Base-by-base conservation (phyloP, 2,888 invertebrate genomes). In the Apodemia hepburni region DNA sequence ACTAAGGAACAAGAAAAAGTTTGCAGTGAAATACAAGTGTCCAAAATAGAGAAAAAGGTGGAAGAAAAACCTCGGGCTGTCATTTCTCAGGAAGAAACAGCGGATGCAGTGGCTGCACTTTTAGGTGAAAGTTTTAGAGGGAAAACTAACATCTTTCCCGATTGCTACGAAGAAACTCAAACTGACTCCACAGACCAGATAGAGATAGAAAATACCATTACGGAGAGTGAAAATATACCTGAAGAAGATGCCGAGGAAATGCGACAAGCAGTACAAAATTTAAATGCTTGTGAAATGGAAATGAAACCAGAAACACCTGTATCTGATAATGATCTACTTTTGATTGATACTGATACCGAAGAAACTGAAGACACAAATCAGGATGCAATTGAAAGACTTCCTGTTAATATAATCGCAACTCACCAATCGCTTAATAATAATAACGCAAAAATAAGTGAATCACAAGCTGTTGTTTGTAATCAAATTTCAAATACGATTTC, bases 21-120 rank as follows among this genome's bases (percentile, higher is more conserved):
- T 35, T 35, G 62, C 27, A 65, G 72, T n/a, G 87, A 87, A 61
- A 64, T 73, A 15, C 73, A 75, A 62, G 49, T 75, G 29, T 67
- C 74, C 12, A 93, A 93, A 71, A 70, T 87, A 3, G 93, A 93
- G 9, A 93, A 94, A 61, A 94, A 94, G 75, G 69, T 83, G 0
- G 95, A 96, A 67, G 96, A 96, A 75, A 97, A 96, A 76, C 95
- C 96, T 0, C 93, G 97, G 59, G 96, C 96, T 11, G 92, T 96
- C 0, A 97, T 97, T 74, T 97, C 97, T 0, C 97, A 97, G 83
- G 97, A 97, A 87, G 97, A 98, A 85, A 98, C 97, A 0, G 97
- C 97, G 82, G 97, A 97, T 80, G 98, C 98, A 0, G 97, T 98
- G 0, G 97, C 97, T 9, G 97, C 97, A 0, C 85, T 98, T 35